phyloP scores from a whole-genome alignment of 2,888 invertebrate species.

The Brachypterus glaber region DNA sequence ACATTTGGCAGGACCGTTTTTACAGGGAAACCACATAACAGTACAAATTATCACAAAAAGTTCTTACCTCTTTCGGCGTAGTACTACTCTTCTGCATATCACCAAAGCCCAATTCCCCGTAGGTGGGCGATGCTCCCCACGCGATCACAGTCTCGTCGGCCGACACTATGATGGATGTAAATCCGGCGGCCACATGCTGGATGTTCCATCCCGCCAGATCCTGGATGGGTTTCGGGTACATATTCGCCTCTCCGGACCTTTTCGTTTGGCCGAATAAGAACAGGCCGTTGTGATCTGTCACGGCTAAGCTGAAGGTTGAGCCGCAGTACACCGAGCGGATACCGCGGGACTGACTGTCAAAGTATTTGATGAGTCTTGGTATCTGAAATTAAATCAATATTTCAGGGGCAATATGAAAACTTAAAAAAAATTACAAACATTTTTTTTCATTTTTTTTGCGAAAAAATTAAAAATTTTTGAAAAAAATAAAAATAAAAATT shows the following conservation, averaged over 20 bases:
- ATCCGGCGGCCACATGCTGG: slow-evolving; percentile 70
- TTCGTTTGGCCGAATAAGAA: slow-evolving; percentile 89
- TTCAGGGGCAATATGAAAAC: too few relatives aligned
- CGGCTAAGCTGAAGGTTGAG: slow-evolving; percentile 74
- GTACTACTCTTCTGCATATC: slow-evolving; percentile 76
- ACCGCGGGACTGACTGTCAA: slow-evolving; percentile 77
- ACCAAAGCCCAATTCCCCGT: slow-evolving; percentile 86
- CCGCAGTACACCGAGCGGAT: slow-evolving; percentile 76
- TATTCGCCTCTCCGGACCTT: slow-evolving; percentile 88
- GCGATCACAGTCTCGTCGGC: slow-evolving; percentile 86
- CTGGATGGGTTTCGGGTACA: slow-evolving; percentile 93
- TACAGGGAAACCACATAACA: too few relatives aligned
- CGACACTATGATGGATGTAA: slow-evolving; percentile 75
- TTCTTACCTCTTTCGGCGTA: slow-evolving; percentile 73
- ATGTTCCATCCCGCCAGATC: slow-evolving; percentile 92
- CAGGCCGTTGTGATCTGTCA: slow-evolving; percentile 65
- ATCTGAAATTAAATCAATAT: slow-evolving; percentile 27
- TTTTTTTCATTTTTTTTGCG: too few relatives aligned
- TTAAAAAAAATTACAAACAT: too few relatives aligned
- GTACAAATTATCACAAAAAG: too few relatives aligned
- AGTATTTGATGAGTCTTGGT: slow-evolving; percentile 74
- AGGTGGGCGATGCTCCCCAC: slow-evolving; percentile 92
- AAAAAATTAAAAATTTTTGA: too few relatives aligned
- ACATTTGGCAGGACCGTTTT: too few relatives aligned
- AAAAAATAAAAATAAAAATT: too few relatives aligned